Evolutionary conservation across 2,888 invertebrate genomes (phyloP), one percentile per base, ranked within the genome.

Genomic region (Platycheirus albimanus): DNA sequence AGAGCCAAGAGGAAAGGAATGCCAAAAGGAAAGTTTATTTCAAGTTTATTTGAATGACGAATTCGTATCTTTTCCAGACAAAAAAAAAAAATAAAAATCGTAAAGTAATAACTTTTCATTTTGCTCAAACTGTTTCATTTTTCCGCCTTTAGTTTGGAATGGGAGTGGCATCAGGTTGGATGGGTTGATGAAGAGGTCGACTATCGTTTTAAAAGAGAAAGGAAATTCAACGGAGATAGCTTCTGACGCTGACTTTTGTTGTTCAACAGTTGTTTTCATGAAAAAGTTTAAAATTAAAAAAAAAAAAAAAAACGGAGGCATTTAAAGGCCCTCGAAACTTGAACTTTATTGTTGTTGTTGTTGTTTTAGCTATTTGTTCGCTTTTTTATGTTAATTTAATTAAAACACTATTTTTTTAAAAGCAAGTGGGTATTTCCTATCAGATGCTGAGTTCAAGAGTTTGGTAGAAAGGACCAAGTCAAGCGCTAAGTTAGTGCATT

Each of bases 71-170:
- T 33, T 47, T 52, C 38, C 58, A 71, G 76, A 76, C 76, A 72
- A 76, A 70, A 58, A n/a, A n/a, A n/a, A n/a, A n/a, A n/a, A n/a
- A n/a, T n/a, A n/a, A n/a, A n/a, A 80, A 71, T 81, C 28, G 36
- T 51, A 81, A 81, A 81, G 80, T 81, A 81, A 81, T 81, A 81
- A 81, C 80, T 76, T 81, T 76, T 81, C 76, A 71, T 76, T 76
- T 76, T 38, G 67, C 24, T 41, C 58, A 58, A 58, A 66, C 52
- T 58, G 41, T 58, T 75, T 67, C 56, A 20, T 66, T 47, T 74
- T 13, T 19, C 19, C 28, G 20, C 10, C 8, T n/a, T 64, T 58
- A 64, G 54, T 30, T 45, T n/a, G n/a, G 36, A 15, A 2, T 4
- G 3, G n/a, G 19, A 20, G 54, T n/a, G n/a, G n/a, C n/a, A n/a